Base-by-base conservation (phyloP, 2,888 invertebrate species). In the Rhogogaster chlorosoma region DNA sequence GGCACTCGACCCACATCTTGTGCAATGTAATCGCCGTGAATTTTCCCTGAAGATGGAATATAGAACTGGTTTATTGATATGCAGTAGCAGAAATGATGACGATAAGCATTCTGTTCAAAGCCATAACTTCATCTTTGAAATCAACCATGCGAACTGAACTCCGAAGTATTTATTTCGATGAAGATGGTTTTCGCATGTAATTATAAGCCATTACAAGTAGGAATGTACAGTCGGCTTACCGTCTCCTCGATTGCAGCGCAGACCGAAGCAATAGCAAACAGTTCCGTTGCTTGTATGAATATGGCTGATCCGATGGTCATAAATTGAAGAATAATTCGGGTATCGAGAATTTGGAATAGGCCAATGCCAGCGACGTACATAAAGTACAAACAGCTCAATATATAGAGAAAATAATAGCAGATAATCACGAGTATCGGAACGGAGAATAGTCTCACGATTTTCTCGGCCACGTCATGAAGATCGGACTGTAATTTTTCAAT, bases 21-120 rank as follows among this genome's bases (percentile, higher is more conserved):
- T 77, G 77, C 49, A 77, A 26, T 29, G 29, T 29, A 29, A 45
- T n/a, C 18, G 77, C 77, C 29, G 77, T 77, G 5, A 36, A 77
- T 53, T 77, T 77, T 29, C 18, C 77, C 77, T 77, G 26, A 53
- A 32, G 5, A 49, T 73, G n/a, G 12, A n/a, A n/a, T n/a, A n/a
- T n/a, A n/a, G n/a, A n/a, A n/a, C n/a, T n/a, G n/a, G n/a, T 49
- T n/a, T 7, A 70, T 5, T 38, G 5, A 38, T 38, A 38, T 9
- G 38, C 6, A 38, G 38, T 3, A 38, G 5, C 38, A 38, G 38
- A 38, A 38, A 38, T 38, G 5, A 38, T 38, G 38, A 38, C 9
- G 9, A n/a, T n/a, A 38, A 38, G 38, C 38, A 38, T 38, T 4
- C 7, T 38, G 9, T 38, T 38, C 5, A 9, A 4, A 38, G 5